These are phyloP conservation scores for Abscondita cerata DNA, from an alignment of 2,888 invertebrate genomes.

Conservation along the genomic window DNA sequence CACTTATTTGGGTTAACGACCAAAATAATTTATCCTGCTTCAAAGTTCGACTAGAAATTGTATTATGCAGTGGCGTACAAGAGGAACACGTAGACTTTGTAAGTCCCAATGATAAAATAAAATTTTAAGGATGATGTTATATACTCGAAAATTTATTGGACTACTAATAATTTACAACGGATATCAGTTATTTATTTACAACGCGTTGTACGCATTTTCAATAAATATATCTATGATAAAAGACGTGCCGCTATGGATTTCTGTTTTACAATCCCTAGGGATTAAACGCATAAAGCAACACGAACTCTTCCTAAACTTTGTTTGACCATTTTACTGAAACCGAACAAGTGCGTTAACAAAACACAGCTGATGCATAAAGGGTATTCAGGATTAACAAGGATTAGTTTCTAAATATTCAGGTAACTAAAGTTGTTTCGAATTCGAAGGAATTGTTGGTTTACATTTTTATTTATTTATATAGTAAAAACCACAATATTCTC, in stretches of 20 bases:
- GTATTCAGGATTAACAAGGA: conserved; percentile 20
- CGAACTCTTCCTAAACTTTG: conserved; percentile 25
- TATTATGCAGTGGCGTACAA: conserved; percentile 5
- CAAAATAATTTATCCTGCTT: conserved; percentile 10
- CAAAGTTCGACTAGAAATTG: neutral
- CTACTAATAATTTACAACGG: conserved; percentile 25
- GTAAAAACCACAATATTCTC: no score
- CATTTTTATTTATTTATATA: no score
- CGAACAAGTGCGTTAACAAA: conserved; percentile 34
- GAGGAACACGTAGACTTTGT: neutral
- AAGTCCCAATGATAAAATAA: neutral
- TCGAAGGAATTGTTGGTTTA: no score
- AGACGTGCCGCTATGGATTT: conserved; percentile 27
- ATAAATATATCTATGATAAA: conserved; percentile 23
- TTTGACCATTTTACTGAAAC: conserved; percentile 27
- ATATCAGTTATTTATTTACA: conserved; percentile 24
- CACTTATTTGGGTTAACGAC: conserved; percentile 13
- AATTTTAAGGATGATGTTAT: conserved; percentile 9
- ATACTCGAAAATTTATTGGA: conserved; percentile 20
- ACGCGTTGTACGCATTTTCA: conserved; percentile 23
- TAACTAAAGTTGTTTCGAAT: neutral
- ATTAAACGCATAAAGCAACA: conserved; percentile 24
- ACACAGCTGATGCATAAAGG: conserved; percentile 29
- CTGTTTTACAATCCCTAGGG: conserved; percentile 27
- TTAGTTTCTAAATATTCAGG: conserved; percentile 18